These are phyloP conservation scores for Peromyscus melanophrys DNA, from an alignment of 2,797 vertebrate genomes.

Conservation along the genomic window DNA sequence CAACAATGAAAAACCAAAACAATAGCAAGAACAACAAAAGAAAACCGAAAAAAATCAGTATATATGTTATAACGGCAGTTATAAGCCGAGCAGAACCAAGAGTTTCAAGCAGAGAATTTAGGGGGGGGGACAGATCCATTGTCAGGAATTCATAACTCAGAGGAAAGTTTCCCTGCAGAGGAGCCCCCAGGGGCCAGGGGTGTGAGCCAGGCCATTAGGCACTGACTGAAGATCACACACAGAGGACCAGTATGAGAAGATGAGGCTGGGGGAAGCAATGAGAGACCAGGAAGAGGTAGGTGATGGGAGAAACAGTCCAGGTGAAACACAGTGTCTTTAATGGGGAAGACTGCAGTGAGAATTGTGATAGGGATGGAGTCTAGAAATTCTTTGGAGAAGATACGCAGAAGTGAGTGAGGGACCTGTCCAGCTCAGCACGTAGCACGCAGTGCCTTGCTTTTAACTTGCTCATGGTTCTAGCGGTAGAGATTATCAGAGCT, in stretches of 20 bases:
- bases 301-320: background rate
- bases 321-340: background rate
- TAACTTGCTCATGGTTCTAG: background rate
- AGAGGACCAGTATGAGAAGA: too few species aligned
- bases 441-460: background rate
- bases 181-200: background rate
- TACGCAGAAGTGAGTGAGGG: background rate
- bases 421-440: background rate
- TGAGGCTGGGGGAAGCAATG: background rate
- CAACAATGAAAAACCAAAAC: background rate
- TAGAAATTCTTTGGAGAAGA: background rate
- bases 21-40: background rate
- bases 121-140: background rate
- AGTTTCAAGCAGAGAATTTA: background rate
- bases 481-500: background rate
- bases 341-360: too few species aligned
- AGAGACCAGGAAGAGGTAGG: background rate
- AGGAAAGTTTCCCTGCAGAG: background rate
- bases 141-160: background rate
- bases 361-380: background rate
- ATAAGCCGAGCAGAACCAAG: background rate
- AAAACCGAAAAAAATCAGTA: background rate
- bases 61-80: background rate
- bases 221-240: background rate
- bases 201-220: background rate